phyloP scores from a whole-genome alignment of 2,113 vertebrate species.

The Coptodon bakossiorum region DNA sequence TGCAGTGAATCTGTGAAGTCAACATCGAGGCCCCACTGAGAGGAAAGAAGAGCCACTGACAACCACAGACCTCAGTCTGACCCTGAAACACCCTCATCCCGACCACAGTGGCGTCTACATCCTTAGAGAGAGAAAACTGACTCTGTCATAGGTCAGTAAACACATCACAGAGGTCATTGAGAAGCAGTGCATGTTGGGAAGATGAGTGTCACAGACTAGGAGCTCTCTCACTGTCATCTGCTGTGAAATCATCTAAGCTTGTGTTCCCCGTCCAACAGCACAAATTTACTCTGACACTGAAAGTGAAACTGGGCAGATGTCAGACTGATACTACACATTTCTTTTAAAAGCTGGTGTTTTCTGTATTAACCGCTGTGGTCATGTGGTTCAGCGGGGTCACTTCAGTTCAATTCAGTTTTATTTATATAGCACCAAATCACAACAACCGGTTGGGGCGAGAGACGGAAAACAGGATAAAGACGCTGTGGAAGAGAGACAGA shows the following conservation, averaged over 20 bases:
- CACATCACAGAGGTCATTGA: not conserved
- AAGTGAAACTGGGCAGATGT: not conserved
- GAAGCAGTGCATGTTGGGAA: not conserved
- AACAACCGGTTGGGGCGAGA: accelerated
- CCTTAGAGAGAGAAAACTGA: accelerated
- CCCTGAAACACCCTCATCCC: not conserved
- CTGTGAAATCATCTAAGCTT: not conserved
- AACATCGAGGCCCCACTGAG: not conserved
- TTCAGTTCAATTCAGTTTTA: not conserved
- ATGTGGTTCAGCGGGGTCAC: not conserved
- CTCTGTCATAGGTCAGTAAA: accelerated
- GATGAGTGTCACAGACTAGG: not conserved
- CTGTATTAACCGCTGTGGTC: not conserved
- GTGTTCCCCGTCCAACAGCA: accelerated
- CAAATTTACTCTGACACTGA: not conserved
- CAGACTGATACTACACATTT: accelerated
- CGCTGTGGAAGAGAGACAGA: not conserved
- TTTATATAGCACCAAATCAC: accelerated
- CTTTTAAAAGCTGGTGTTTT: not conserved
- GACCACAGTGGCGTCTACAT: not conserved
- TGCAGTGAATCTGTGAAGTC: not conserved
- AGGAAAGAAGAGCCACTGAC: not conserved
- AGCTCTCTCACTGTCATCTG: not conserved
- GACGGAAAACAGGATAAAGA: not conserved
- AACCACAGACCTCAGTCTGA: not conserved